These are phyloP conservation scores for Lochmaea crataegi DNA, from an alignment of 2,888 invertebrate species.

Conservation along the genomic window DNA sequence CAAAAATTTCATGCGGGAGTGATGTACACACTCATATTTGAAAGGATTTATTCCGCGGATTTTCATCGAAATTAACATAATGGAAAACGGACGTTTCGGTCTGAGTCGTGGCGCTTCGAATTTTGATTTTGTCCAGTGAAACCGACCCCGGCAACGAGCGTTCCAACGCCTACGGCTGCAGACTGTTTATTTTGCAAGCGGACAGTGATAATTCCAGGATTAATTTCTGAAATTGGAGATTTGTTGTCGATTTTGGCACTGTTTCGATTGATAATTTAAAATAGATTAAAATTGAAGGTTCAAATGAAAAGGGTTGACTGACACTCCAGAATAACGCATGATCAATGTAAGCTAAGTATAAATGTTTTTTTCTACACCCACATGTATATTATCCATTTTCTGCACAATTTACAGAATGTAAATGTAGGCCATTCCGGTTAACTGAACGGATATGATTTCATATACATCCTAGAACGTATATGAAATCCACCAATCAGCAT, in stretches of 20 bases:
- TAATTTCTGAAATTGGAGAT: slow-evolving; percentile 31
- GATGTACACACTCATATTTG: slow-evolving; percentile 13
- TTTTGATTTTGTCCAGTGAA: slow-evolving; percentile 32
- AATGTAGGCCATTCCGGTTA: no score
- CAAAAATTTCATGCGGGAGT: slow-evolving; percentile 39
- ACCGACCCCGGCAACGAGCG: slow-evolving; percentile 6
- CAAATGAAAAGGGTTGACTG: background rate
- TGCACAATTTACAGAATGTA: no score
- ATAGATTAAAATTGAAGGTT: slow-evolving; percentile 18
- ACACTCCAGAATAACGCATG: no score
- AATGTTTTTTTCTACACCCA: no score
- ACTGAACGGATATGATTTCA: no score
- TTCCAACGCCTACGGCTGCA: background rate
- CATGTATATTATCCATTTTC: no score
- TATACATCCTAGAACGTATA: no score
- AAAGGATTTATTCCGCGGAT: slow-evolving; percentile 36
- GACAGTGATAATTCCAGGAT: slow-evolving; percentile 31
- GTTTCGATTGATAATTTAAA: slow-evolving; percentile 23
- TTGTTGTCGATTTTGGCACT: slow-evolving; percentile 13
- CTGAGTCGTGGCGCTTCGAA: slow-evolving; percentile 7
- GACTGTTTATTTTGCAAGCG: slow-evolving; percentile 29
- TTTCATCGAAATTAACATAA: slow-evolving; percentile 45
- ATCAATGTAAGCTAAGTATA: no score
- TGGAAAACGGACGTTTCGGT: slow-evolving; percentile 38
- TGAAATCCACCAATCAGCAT: no score